Evolutionary conservation across 2,113 vertebrate genomes (phyloP), one percentile per base, ranked within the genome.

Genomic region (Ifrita kowaldi): DNA sequence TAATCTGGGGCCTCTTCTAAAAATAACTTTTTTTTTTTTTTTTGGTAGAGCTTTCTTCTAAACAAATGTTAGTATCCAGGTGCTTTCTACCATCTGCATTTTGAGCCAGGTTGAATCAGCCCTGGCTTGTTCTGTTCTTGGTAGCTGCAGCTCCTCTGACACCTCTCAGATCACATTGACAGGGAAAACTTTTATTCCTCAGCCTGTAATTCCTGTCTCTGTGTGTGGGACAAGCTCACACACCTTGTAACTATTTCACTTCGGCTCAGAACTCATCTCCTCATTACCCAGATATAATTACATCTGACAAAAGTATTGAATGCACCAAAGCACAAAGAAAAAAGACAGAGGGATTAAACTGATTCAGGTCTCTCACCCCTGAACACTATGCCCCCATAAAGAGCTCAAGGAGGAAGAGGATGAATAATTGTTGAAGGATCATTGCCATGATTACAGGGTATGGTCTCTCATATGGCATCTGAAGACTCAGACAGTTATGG

Each of bases 141-240:
- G 78, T 89, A 90, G 82, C 69, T 93, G 89, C 81, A 88, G 77
- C 42, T 97, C 67, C 70, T 92, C 80, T 84, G 96, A 93, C 80
- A 94, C 44, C 68, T 90, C 84, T 92, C 87, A 83, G 92, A 95
- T 97, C 89, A 93, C 86, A 42, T 55, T 69, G 90, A 94, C 96
- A 94, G 78, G 89, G 57, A 79, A 80, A 89, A 95, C 64, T 95
- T 97, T 87, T 71, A 97, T 91, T 96, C 83, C 67, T 70, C 56
- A 71, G 89, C 89, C 62, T 91, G 70, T 96, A 96, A 97, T 95
- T 96, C 94, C 92, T 84, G 64, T 75, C 93, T 95, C 94, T 70
- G 92, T 93, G 96, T 97, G 96, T 87, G 94, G 95, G 97, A 89
- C 93, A 92, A 90, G 94, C 73, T 95, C 65, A 63, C 81, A 60